Base-by-base conservation (phyloP, 2,113 vertebrate species). In the Bucco capensis region DNA sequence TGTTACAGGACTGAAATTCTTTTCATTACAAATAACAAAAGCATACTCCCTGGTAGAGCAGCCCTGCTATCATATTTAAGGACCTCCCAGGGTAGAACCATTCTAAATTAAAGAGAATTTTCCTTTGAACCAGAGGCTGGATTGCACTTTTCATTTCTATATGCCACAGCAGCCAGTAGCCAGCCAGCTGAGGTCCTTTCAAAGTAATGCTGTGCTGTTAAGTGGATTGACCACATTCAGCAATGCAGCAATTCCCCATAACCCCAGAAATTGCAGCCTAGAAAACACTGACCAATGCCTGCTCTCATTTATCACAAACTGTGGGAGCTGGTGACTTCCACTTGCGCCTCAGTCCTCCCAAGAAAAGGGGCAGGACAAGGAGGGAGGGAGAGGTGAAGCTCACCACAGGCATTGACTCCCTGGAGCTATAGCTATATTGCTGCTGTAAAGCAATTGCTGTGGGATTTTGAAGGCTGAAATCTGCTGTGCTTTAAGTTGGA, bases 61-160 rank as follows among this genome's bases (percentile, higher is more conserved):
- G 62, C 40, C 22, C 49, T 44, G n/a, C 49, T 76, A 12, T 73
- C 47, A 8, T 31, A 76, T 73, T 66, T 92, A 92, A 94, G 66
- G 70, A 90, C 56, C 14, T 91, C 87, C 75, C 91, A 57, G 35
- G 91, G 76, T 61, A 93, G 74, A 81, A 67, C 89, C 96, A 65
- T 89, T 96, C 83, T 94, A 77, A 31, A 88, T 88, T 58, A 69
- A 60, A 97, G 61, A 93, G 92, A 77, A 77, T 94, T 96, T 96
- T 91, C 76, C 76, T 64, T 92, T 94, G 87, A 95, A 88, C 62
- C 57, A 83, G 60, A 83, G 71, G 73, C 23, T 64, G 73, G 86
- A 58, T 61, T 85, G 46, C 57, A 60, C 66, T 88, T 94, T 79
- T 85, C 62, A 84, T 89, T 94, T 54, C 88, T 64, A 12, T 40